phyloP scores from a whole-genome alignment of 2,113 vertebrate species.

The Pseudopodoces humilis region DNA sequence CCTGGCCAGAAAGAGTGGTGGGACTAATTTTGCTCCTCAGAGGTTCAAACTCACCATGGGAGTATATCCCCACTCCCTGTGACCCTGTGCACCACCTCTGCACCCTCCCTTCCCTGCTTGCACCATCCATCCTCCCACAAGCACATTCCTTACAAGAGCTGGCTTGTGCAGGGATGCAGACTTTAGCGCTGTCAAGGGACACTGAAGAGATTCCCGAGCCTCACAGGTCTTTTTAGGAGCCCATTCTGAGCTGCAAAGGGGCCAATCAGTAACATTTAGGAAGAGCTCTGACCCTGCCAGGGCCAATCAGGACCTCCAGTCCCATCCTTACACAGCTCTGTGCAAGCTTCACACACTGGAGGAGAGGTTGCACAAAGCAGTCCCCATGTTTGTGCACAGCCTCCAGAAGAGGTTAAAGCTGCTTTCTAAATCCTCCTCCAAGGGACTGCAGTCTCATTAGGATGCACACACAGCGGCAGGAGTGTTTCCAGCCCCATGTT shows the following conservation, averaged over 20 bases:
- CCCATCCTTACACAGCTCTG: neutral
- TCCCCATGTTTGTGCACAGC: neutral
- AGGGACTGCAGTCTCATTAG: accelerated
- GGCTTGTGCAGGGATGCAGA: neutral
- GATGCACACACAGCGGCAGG: neutral
- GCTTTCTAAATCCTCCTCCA: neutral
- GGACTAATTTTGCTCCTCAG: neutral
- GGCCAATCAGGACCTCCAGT: accelerated
- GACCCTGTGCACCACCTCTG: neutral
- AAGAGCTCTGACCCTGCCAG: neutral
- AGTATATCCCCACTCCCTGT: neutral
- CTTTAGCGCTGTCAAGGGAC: neutral
- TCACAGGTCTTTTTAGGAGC: neutral
- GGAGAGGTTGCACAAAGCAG: neutral
- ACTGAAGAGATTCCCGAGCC: neutral
- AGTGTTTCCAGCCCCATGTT: neutral
- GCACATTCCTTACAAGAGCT: neutral
- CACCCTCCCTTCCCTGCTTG: neutral
- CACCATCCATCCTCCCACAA: neutral
- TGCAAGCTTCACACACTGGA: neutral
- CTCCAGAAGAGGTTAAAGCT: neutral
- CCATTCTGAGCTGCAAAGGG: neutral
- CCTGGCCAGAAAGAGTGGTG: neutral
- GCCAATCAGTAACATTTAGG: accelerated
- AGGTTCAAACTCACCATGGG: neutral